Base-by-base conservation (phyloP, 2,888 invertebrate species). In the Diaperis boleti region DNA sequence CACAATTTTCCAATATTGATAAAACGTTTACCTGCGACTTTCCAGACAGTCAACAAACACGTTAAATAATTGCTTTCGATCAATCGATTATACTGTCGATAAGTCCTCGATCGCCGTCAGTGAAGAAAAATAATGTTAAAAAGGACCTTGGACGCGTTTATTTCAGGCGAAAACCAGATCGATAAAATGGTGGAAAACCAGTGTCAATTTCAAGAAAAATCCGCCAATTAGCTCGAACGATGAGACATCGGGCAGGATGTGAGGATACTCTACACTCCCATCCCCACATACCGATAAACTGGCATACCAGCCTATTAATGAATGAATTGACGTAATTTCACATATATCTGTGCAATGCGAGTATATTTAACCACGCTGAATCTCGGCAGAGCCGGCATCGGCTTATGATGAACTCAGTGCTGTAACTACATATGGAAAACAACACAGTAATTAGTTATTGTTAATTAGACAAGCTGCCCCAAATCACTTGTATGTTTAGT, bases 301-400 rank as follows among this genome's bases (percentile, higher is more conserved):
- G 52, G 10, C 37, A 55, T 54, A 42, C 44, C 56, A 49, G 3
- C 18, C 45, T 61, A 61, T 61, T 45, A 61, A 42, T 61, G 55
- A 61, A 61, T 61, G 61, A 61, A 61, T 61, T 61, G 61, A 61
- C 61, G 61, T 61, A 61, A 61, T 61, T 55, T 47, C 61, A 26
- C 26, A 47, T 41, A 29, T 59, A 33, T 59, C 41, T 26, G 35
- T 52, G 47, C 50, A 44, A 8, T 42, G 44, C 33, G 50, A 26
- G 42, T 59, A 59, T 60, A 60, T 60, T 50, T 60, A 60, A 60
- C 57, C 17, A 37, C 26, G 8, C 1, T 39, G 31, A 54, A 26
- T 11, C 33, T 4, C 54, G 14, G 41, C 29, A 41, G 41, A 54
- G 29, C 10, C 54, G 33, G 11, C 33, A 33, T n/a, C 33, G 11